Evolutionary conservation across 2,797 vertebrate genomes (phyloP), one percentile per base, ranked within the genome.

Genomic region (Ispidina picta): DNA sequence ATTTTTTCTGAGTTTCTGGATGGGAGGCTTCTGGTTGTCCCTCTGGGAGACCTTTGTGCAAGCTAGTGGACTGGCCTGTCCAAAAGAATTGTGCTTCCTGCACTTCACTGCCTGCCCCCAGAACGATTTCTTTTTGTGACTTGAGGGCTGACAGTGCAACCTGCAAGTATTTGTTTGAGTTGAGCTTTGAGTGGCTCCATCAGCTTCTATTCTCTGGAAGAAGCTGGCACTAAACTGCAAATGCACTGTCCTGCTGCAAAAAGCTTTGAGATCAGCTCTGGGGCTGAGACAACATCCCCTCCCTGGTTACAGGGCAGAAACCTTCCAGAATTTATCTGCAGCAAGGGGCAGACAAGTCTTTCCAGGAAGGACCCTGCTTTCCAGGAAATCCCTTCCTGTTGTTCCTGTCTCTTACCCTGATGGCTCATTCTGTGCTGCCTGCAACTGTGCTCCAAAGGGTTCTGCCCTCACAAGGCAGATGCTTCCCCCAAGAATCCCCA

Each of bases 401-500:
- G 21, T 22, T 51, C 64, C 51, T 26, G 26, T 22, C 18, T 23
- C 0, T 1, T 14, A 14, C 1, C 19, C 26, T 18, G 31, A 33
- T 7, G 21, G 43, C 70, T 66, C 2, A 0, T 48, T 21, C 46
- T 1, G 0, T 39, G 51, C 43, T 29, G 21, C 35, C 1, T 9
- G 44, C 33, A 31, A 1, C 54, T 5, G 0, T 21, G 20, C 11
- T 44, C 37, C 48, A 41, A 43, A 23, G 43, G 25, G 22, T 37
- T 54, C 56, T 55, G 25, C n/a, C 18, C 5, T 3, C 51, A n/a
- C 39, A 13, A 20, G 20, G 37, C 39, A 58, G 33, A 71, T 5
- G 5, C 15, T 37, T 71, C 41, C 20, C n/a, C 22, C 39, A 25
- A 26, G 59, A 41, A 52, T 6, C 48, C 3, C 35, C 25, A 49